Base-by-base conservation (phyloP, 2,113 vertebrate species). In the Ascaphus truei region DNA sequence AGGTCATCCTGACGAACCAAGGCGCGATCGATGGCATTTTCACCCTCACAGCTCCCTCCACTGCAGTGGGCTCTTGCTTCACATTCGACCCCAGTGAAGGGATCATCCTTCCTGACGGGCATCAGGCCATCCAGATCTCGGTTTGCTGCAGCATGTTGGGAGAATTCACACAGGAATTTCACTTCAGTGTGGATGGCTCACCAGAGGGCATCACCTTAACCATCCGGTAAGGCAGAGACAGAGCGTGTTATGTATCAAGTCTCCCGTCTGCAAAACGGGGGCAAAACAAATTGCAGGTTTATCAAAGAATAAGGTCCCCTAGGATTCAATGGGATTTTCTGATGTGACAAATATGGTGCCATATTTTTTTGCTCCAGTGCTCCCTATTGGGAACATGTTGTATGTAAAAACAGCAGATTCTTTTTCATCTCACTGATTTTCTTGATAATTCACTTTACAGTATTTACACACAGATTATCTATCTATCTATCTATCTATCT, bases 11-110 rank as follows among this genome's bases (percentile, higher is more conserved):
- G 2, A 77, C 72, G 3, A 98, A 97, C 86, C 87, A 75, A 45
- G 94, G 93, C 2, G 81, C 83, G 53, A 90, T 95, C 1, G 84
- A 92, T 30, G 92, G 88, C 53, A 25, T 82, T 27, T 98, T 93
- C 81, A 82, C 3, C 5, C 41, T 93, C 51, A 43, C 74, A 1
- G 78, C 79, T 68, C 78, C 90, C 0, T 31, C 73, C 62, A 91
- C 91, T 0, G 62, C 80, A 3, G 75, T 89, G 58, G 93, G 91
- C 1, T 67, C 74, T 52, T 90, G 85, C 80, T 96, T 98, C 72
- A 84, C 83, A 5, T 83, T 96, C 51, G 79, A 60, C 5, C 94
- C 94, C 6, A 73, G 58, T 39, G 84, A 93, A 73, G 96, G 90
- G 18, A 77, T 83, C 2, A 71, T 97, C n/a, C 75, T 85, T 25